These are phyloP conservation scores for Tigriopus californicus DNA, from an alignment of 2,888 invertebrate genomes.

Conservation along the genomic window DNA sequence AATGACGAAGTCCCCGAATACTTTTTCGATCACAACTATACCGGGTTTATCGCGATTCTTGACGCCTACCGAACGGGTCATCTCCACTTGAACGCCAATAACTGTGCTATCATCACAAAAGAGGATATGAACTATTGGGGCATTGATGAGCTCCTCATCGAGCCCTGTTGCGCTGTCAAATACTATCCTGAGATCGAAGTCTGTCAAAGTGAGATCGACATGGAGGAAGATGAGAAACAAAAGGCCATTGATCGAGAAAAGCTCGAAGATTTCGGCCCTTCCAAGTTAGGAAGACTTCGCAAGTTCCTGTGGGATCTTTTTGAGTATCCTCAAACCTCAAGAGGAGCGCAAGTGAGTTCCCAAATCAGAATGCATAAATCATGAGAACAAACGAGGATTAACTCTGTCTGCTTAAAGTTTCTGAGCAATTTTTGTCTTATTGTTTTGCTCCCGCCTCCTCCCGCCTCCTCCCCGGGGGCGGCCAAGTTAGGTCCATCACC, in stretches of 20 bases:
- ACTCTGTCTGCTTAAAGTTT: no score
- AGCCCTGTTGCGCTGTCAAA: conserved; percentile 13
- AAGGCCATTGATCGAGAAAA: conserved; percentile 4
- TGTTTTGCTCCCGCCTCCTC: no score
- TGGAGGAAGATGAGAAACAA: conserved; percentile 4
- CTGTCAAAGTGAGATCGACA: conserved; percentile 10
- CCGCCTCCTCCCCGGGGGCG: no score
- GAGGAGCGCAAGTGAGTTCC: conserved; percentile 7
- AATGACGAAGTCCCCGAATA: conserved; percentile 2
- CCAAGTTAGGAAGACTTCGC: not conserved
- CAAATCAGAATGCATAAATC: no score
- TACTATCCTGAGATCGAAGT: conserved; percentile 14
- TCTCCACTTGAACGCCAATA: conserved; percentile 1
- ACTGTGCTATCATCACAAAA: conserved; percentile 5
- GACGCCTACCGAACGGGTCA: conserved; percentile 13
- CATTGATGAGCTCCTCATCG: conserved; percentile 11
- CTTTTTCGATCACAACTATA: conserved; percentile 8
- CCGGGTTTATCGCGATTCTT: conserved; percentile 4
- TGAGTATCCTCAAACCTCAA: conserved; percentile 9
- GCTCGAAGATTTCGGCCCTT: conserved; percentile 3
- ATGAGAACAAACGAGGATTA: no score
- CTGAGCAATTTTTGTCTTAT: no score
- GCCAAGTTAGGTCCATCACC: no score
- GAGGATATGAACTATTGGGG: conserved; percentile 11
- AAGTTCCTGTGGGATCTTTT: conserved; percentile 12